Evolutionary conservation across 2,888 invertebrate species (phyloP).

Genomic region (Diploptera punctata): DNA sequence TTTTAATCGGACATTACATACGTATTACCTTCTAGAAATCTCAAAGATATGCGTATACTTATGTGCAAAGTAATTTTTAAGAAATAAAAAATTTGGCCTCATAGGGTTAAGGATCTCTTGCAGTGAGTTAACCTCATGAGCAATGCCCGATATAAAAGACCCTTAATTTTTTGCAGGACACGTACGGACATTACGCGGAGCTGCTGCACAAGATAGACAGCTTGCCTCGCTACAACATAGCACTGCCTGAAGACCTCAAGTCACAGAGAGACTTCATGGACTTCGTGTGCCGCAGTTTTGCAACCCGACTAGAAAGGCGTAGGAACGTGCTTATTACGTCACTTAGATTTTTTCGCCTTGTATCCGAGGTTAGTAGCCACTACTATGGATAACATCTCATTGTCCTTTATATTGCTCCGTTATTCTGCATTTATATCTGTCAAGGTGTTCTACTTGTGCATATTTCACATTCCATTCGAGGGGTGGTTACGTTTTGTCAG

Average conservation of each 20-base stretch:
- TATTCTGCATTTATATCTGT: too few species aligned
- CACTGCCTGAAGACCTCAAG: constrained; percentile 65
- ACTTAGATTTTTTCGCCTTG: constrained; percentile 74
- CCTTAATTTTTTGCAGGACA: too few species aligned
- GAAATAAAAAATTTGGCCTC: too few species aligned
- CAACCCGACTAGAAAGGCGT: constrained; percentile 73
- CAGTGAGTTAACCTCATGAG: too few species aligned
- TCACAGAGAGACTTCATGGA: constrained; percentile 84
- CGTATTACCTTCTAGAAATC: too few species aligned
- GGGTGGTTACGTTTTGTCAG: background rate
- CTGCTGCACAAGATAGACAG: constrained; percentile 73
- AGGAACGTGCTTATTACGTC: constrained; percentile 77
- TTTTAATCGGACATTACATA: too few species aligned
- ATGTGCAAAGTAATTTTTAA: too few species aligned
- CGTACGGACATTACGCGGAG: constrained; percentile 80
- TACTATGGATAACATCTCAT: too few species aligned
- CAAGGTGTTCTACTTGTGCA: background rate
- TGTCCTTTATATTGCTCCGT: background rate
- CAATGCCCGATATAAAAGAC: too few species aligned
- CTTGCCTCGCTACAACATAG: constrained; percentile 56
- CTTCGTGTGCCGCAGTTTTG: constrained; percentile 79
- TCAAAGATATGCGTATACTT: too few species aligned
- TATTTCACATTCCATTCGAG: background rate
- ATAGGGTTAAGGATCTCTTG: too few species aligned
- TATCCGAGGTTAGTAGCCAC: constrained; percentile 65